phyloP scores from a whole-genome alignment of 2,888 invertebrate species.

The Euphydryas editha region DNA sequence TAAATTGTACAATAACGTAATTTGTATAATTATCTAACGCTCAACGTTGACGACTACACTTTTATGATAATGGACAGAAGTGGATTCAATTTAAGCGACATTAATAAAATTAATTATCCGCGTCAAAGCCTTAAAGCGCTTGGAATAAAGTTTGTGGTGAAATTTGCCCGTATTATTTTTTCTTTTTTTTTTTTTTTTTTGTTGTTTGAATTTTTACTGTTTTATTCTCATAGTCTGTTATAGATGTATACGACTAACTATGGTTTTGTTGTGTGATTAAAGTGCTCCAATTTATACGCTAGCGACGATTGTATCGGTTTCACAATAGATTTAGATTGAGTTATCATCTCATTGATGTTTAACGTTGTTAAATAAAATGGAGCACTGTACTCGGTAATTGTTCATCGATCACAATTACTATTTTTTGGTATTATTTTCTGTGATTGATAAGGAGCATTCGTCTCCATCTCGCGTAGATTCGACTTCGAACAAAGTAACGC shows the following conservation, averaged over 20 bases:
- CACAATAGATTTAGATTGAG: not conserved
- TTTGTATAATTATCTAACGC: constrained; percentile 44
- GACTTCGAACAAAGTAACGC: constrained; percentile 66
- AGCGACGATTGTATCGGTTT: not conserved
- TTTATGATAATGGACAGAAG: constrained; percentile 48
- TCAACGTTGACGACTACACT: constrained; percentile 44
- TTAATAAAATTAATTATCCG: constrained; percentile 50
- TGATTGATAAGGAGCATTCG: constrained; percentile 55
- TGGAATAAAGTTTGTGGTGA: constrained; percentile 46
- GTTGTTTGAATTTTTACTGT: constrained; percentile 39
- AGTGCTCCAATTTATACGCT: constrained; percentile 32
- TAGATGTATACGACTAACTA: constrained; percentile 37
- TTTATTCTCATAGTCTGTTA: constrained; percentile 34
- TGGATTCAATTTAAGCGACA: constrained; percentile 49
- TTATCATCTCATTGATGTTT: not conserved
- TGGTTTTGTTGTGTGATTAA: constrained; percentile 27
- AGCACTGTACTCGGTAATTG: constrained; percentile 28
- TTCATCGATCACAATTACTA: constrained; percentile 27
- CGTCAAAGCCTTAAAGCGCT: constrained; percentile 44
- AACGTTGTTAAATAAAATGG: constrained; percentile 25
- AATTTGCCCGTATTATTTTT: constrained; percentile 38
- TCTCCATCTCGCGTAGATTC: constrained; percentile 59
- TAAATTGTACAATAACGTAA: constrained; percentile 39
- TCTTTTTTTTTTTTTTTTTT: constrained; percentile 38
- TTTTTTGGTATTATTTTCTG: constrained; percentile 31